A percentile compares a stretch with the other conserved stretches of the same genome.
phyloP scores from a whole-genome alignment of 2,113 vertebrate genomes.

The Amblyornis subalaris region DNA sequence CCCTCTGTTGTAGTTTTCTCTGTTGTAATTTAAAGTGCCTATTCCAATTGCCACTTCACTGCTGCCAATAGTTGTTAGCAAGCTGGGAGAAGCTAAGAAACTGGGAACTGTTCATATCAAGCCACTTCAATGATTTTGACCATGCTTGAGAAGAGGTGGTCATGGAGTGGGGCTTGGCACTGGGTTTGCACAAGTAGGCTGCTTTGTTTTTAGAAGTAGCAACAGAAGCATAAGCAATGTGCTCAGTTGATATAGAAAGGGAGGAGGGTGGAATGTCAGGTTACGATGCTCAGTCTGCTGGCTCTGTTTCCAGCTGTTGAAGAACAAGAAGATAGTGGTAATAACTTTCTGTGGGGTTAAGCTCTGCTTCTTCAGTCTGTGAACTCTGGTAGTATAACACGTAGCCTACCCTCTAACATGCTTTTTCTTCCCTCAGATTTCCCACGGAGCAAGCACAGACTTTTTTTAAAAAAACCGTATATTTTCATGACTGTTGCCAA shows the following conservation, averaged over 20 bases:
- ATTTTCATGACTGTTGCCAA: neutral
- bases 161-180: accelerated
- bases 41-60: neutral
- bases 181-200: neutral
- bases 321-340: neutral
- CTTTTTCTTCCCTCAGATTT: neutral
- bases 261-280: neutral
- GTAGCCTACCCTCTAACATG: neutral
- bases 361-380: neutral
- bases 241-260: neutral
- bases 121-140: neutral
- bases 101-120: neutral
- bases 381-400: neutral
- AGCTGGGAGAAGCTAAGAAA: neutral
- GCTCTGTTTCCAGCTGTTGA: neutral
- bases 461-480: neutral
- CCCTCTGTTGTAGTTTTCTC: neutral
- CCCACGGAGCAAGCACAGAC: neutral
- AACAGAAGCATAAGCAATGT: neutral
- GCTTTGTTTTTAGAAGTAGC: neutral
- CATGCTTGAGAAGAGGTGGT: neutral
- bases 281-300: neutral
- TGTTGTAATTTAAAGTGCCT: neutral
- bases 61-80: neutral
- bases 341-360: neutral